Percentiles rank a stretch among this genome's conserved stretches.
Evolutionary conservation across 2,888 invertebrate species (phyloP).

Genomic region (Gryllus longicercus): DNA sequence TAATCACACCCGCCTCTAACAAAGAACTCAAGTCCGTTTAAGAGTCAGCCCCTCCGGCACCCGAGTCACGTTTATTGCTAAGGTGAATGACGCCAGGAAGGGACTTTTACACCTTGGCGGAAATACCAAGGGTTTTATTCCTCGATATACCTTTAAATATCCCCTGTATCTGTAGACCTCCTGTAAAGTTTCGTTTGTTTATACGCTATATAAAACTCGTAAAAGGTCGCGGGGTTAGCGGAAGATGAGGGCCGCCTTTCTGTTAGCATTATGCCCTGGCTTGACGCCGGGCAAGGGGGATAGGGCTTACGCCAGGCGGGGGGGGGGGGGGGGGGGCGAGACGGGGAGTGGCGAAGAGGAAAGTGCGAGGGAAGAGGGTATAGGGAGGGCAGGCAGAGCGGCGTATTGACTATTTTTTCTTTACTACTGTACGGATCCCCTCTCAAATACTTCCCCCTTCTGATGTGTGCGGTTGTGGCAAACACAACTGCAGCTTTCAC

Average conservation of each 20-base stretch:
- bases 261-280: background rate
- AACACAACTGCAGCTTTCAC: too few species aligned
- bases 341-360: too few species aligned
- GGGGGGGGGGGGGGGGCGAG: too few species aligned
- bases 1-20: background rate
- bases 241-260: background rate
- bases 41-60: background rate
- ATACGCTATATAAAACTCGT: conserved; percentile 6
- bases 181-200: background rate
- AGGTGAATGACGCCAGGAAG: conserved; percentile 8
- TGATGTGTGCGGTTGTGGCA: too few species aligned
- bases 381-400: too few species aligned
- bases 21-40: background rate
- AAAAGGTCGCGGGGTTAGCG: background rate
- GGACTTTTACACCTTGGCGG: background rate
- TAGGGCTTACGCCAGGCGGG: background rate
- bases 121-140: conserved; percentile 9
- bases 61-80: background rate
- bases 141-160: conserved; percentile 9
- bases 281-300: background rate
- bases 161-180: background rate
- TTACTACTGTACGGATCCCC: too few species aligned
- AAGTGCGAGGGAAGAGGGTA: too few species aligned
- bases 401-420: too few species aligned
- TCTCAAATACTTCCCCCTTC: too few species aligned